Conservation (phyloP, 2,113 vertebrate species). For the Salvelinus namaycush region DNA sequence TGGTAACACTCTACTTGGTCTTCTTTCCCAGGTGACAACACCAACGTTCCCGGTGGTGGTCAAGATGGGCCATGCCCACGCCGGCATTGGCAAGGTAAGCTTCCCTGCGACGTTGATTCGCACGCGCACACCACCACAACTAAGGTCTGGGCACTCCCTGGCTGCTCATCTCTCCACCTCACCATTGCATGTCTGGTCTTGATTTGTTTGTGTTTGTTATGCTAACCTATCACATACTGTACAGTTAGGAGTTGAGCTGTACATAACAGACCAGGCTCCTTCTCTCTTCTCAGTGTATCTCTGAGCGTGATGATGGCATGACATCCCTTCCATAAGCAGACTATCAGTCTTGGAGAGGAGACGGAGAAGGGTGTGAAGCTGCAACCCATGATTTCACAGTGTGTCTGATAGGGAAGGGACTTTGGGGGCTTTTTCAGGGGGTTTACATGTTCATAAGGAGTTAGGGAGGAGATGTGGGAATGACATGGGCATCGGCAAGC, state of each 20-base stretch:
- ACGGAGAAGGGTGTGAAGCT: not conserved
- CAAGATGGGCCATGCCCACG: constrained; percentile 91
- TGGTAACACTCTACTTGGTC: not conserved
- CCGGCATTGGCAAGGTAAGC: constrained; percentile 95
- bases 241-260: not conserved
- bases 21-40: constrained; percentile 79
- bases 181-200: not conserved
- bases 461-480: not conserved
- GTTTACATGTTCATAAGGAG: not conserved
- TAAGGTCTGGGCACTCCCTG: not conserved
- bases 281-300: not conserved
- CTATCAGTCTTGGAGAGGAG: not conserved
- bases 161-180: not conserved
- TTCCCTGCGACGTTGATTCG: not conserved
- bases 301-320: not conserved
- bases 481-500: not conserved
- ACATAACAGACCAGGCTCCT: not conserved
- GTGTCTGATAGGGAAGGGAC: not conserved
- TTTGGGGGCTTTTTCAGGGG: not conserved
- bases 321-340: not conserved
- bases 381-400: not conserved
- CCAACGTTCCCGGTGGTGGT: constrained; percentile 87
- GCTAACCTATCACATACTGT: not conserved
- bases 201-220: not conserved
- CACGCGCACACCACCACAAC: constrained; percentile 1